Conservation (phyloP, 2,797 vertebrate genomes). For the Tragelaphus oryx region DNA sequence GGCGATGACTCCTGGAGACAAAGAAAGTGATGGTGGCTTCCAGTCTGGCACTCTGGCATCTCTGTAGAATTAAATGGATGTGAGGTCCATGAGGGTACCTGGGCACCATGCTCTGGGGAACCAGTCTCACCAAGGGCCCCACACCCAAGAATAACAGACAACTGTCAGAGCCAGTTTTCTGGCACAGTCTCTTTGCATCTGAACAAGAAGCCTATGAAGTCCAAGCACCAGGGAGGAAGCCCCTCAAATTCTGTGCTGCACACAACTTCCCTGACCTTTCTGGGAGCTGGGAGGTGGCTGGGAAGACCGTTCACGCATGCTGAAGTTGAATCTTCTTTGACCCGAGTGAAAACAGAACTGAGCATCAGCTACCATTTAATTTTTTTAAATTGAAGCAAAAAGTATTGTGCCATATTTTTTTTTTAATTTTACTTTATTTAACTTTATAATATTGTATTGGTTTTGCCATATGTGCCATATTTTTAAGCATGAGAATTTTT, state of each 20-base stretch:
- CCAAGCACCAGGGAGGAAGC: neutral
- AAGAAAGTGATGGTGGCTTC: neutral
- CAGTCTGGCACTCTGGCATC: neutral
- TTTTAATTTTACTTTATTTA: no score
- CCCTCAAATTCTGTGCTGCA: neutral
- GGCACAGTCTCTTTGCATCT: neutral
- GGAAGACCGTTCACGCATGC: neutral
- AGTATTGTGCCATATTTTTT: constrained; percentile 17
- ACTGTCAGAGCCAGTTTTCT: neutral
- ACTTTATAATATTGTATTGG: no score
- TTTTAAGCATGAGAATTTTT: constrained; percentile 44
- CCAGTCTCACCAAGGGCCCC: neutral
- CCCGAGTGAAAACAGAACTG: neutral
- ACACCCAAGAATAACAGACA: neutral
- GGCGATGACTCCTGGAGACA: neutral
- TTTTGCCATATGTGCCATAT: neutral
- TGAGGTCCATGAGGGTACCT: neutral
- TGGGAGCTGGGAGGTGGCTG: neutral
- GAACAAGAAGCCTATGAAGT: neutral
- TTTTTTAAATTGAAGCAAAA: neutral
- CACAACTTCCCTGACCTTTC: neutral
- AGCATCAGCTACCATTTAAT: constrained; percentile 9
- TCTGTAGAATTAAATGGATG: neutral
- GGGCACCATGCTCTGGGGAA: neutral
- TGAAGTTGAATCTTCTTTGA: neutral